Evolutionary conservation across 2,797 vertebrate species (phyloP), one percentile per base, ranked within the genome.

Genomic region (Bufotes viridis): DNA sequence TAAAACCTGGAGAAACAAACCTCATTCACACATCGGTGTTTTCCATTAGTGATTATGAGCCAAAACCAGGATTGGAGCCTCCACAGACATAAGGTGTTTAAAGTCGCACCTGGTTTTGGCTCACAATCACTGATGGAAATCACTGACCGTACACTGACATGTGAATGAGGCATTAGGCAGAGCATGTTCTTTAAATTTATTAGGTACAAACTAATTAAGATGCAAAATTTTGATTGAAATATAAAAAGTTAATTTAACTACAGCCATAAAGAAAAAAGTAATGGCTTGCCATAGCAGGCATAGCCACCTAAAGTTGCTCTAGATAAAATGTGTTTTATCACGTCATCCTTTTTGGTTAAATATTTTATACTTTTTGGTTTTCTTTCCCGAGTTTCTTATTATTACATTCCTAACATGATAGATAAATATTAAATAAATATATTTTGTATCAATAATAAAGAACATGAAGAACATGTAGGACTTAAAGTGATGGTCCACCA

Each of bases 391-490:
- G 51, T 12, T 78, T 63, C 53, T 61, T 42, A 34, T 74, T 79
- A 80, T 49, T 74, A 74, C 78, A 60, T 58, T 61, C 14, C n/a
- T 24, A 60, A 58, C 24, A 57, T 58, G 69, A 81, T 58, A 87
- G 26, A 70, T 87, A 87, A 87, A 87, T 87, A 87, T 72, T 87
- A 87, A 88, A 88, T 88, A 88, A 88, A 88, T 88, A 84, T 17
- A 72, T 63, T 70, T 57, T 76, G n/a, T 78, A 24, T 80, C 51
- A 34, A 14, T 75, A 20, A 61, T 13, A 83, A 58, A 75, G 22
- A 65, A 79, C 63, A 57, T 18, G 17, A 34, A 10, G 34, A 34
- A 74, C 34, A 74, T 42, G 17, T 74, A 42, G 18, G 34, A 18
- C 34, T 22, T 22, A 26, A 69, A 69, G 26, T 13, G 67, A 15